Evolutionary conservation across 1,140 invertebrate genomes (phyloP), one percentile per base, ranked within the genome.

Genomic region (Psix sp.): DNA sequence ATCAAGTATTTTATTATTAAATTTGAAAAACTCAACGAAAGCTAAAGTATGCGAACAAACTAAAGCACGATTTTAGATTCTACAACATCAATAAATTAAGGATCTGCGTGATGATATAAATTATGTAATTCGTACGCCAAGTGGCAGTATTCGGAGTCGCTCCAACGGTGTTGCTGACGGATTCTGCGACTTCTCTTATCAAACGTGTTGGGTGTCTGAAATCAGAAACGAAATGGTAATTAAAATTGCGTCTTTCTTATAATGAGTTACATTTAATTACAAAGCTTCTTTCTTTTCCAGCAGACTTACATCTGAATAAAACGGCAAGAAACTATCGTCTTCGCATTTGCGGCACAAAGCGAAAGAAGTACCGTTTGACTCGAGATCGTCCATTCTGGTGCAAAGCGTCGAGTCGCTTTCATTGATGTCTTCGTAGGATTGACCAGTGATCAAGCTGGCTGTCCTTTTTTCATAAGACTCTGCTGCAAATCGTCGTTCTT

Each of bases 61-160:
- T n/a, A n/a, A n/a, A n/a, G n/a, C n/a, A n/a, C n/a, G n/a, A n/a
- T n/a, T 24, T 24, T 5, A 5, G 9, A 24, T 5, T 24, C 4
- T 42, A 51, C 36, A 24, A 56, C 36, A 40, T 43, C 20, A 36
- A 67, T 62, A 67, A 67, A 68, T 77, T 73, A 79, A 48, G 76
- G 66, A 46, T 76, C 74, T 21, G 43, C 66, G 15, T 78, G 74
- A 5, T 74, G 76, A 39, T 81, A 82, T 13, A 86, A 68, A 65
- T 79, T 80, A 10, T 86, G 83, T 21, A 87, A 57, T 43, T 87
- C 84, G 26, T 86, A 85, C 7, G 84, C 76, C 42, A 87, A 76
- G n/a, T 85, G 83, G 45, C 83, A 86, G 38, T 81, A 86, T 45
- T 87, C 86, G 2, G 84, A 86, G 16, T 87, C 83, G 17, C 83